Evolutionary conservation across 2,888 invertebrate genomes (phyloP), one percentile per base, ranked within the genome.

Genomic region (Cyclophora punctaria): DNA sequence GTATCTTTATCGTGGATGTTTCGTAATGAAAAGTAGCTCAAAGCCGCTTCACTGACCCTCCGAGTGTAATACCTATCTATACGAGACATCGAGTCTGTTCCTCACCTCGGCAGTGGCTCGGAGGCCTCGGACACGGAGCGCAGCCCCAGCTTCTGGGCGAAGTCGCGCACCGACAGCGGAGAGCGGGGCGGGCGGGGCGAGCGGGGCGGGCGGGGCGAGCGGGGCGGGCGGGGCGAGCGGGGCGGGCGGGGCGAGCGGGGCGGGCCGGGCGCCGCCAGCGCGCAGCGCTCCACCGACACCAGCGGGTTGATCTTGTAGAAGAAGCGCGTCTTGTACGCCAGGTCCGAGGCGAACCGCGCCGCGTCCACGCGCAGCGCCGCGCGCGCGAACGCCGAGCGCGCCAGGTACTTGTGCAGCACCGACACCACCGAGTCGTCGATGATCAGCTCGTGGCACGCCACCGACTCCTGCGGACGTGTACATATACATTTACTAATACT

Each of bases 291-390:
- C 0, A 80, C 40, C 3, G 46, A 44, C 4, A 83, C 82, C 0
- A 82, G 56, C 3, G 83, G 83, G 52, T 81, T 78, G 40, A 83
- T 64, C 3, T 61, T 60, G 57, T 73, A 78, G 56, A 81, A 67
- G 37, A 53, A 56, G 20, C 48, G 41, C 6, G 6, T 50, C 37
- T 57, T 57, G 35, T 55, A 57, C 0, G 48, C 47, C 20, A 20
- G 20, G 20, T 20, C 20, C 20, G 20, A 3, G 53, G 47, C 3
- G 50, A 48, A 2, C 46, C 34, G 5, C 57, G 20, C 20, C 20
- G 20, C 20, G 20, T 20, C 20, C 20, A 20, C 20, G 20, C 57
- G 20, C 55, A 59, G 4, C 44, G n/a, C 1, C 47, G 43, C 0
- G 56, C 34, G 5, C 53, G 20, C 49, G n/a, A 55, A 52, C 20